Percentiles rank a stretch among this genome's conserved stretches.
Evolutionary conservation across 1,140 invertebrate genomes (phyloP).

Genomic region (Amyelois transitella): DNA sequence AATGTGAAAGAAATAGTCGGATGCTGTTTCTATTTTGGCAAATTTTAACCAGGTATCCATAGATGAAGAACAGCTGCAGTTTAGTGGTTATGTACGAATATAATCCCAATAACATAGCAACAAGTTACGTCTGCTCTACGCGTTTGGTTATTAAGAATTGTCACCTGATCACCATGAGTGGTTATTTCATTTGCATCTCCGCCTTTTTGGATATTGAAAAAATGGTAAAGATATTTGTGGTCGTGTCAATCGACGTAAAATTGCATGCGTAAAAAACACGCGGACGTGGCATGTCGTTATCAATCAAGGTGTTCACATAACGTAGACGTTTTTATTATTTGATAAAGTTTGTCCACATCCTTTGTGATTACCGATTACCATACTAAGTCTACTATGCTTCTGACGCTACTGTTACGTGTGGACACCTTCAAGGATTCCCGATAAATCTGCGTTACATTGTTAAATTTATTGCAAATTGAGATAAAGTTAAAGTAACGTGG

Average conservation of each 20-base stretch:
- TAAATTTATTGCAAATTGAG: slow-evolving; percentile 1
- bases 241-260: no score
- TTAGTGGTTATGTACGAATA: slow-evolving; percentile 1
- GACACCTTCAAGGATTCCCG: not conserved
- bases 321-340: slow-evolving; percentile 60
- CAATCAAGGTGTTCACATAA: slow-evolving; percentile 49
- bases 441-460: not conserved
- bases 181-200: no score
- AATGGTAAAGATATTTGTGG: no score
- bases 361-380: not conserved
- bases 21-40: no score
- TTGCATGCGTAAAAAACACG: not conserved
- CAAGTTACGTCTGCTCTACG: not conserved
- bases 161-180: not conserved
- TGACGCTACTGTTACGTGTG: not conserved
- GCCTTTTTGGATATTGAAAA: no score
- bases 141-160: not conserved
- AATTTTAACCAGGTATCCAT: no score
- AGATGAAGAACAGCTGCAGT: slow-evolving; percentile 4
- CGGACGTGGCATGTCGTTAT: slow-evolving; percentile 15
- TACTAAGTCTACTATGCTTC: not conserved
- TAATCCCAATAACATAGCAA: slow-evolving; percentile 7
- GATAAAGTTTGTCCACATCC: slow-evolving; percentile 17
- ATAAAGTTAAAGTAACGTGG: not conserved
- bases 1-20: no score